Evolutionary conservation across 92 coral and sea anemone species (phyloP), one percentile per base, ranked within the genome.

Genomic region (Actinostola sp.): DNA sequence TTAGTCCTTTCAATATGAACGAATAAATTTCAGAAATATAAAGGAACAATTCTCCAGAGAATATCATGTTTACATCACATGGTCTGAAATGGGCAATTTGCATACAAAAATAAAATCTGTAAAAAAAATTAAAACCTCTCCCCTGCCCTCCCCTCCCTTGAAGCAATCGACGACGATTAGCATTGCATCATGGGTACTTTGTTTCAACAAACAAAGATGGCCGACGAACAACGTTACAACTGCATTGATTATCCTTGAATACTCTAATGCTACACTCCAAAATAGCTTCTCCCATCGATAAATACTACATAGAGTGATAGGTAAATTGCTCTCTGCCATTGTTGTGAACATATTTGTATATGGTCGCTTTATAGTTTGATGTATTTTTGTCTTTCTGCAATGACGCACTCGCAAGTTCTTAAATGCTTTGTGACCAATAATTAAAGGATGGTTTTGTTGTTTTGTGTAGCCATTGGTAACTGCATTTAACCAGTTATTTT

Each of bases 161-260:
- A 20, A n/a, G 3, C 4, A 17, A 13, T 17, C 0, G 48, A 11
- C 28, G 33, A n/a, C 52, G 9, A 13, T 44, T 33, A 1, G 33
- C 36, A 20, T 3, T 32, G 73, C 41, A 67, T 67, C 25, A 15
- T 52, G 62, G 62, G 74, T 50, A 51, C 28, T 30, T 21, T 33
- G 23, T n/a, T 34, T 44, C 62, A 51, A 41, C 6, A 33, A 46
- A 31, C 27, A 49, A 68, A 48, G 66, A 68, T 68, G 74, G 74
- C 74, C n/a, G 74, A 29, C 28, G 30, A 66, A 44, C 57, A 43
- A 8, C 72, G 28, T 67, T 29, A 3, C 57, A 50, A 26, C 74
- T 68, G 57, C 45, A n/a, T n/a, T n/a, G n/a, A n/a, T n/a, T n/a
- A n/a, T n/a, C n/a, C n/a, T 39, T 68, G 15, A 34, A 27, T 26